Base-by-base conservation (phyloP, 1,140 invertebrate genomes). In the Nasonia giraulti region DNA sequence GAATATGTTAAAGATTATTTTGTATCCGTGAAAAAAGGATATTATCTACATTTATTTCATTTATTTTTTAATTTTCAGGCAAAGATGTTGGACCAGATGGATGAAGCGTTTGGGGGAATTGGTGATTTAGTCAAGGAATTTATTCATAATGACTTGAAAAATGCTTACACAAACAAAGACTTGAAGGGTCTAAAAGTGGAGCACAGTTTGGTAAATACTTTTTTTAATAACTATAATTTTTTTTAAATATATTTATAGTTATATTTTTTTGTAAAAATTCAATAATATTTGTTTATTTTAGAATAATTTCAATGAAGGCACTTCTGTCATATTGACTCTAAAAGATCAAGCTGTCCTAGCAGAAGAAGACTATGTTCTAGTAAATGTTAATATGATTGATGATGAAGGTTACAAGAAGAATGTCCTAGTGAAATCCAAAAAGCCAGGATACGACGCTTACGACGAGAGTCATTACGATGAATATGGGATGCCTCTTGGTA, bases 301-400 rank as follows among this genome's bases (percentile, higher is more conserved):
- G 92, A 94, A 95, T 40, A 94, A 93, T 87, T 96, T 99, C 92
- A 93, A 94, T 14, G 98, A 99, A 92, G 98, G 98, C 31, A 94
- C 94, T 89, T 95, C 95, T 82, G 95, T 98, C 5, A 96, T 99
- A 86, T 93, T 99, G 84, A 99, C 99, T 1, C 93, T 99, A 27
- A 97, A 99, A 92, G 99, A 99, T 94, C 96, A 97, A 92, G 96
- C 95, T 89, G 96, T 99, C 37, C 93, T 99, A 44, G 96, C 98
- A 87, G 97, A 98, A 78, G 95, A 95, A 5, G 95, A 95, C 83
- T 99, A 99, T 93, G 96, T 98, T 20, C 94, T 99, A 33, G 95
- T 99, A 33, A 99, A 99, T 94, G 97, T 99, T 2, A 99, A 99
- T 92, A 96, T 99, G 90, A 90, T 98, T 0, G 99, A 99, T 90